phyloP scores from a whole-genome alignment of 2,797 vertebrate genomes.

The Poeciliopsis turneri region DNA sequence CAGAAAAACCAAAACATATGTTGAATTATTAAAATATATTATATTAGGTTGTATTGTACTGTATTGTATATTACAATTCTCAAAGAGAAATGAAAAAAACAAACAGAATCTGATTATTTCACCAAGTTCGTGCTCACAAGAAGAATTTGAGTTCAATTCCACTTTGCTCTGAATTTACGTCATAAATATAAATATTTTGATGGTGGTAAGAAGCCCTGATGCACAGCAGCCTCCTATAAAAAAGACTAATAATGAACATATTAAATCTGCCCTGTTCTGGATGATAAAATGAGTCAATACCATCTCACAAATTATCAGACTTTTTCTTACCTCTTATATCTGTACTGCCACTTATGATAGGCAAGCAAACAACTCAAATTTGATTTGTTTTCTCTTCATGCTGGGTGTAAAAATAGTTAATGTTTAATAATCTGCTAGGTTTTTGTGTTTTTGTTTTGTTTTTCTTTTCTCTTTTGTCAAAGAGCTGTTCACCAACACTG shows the following conservation, averaged over 20 bases:
- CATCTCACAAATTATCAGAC: background rate
- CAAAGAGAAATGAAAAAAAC: too few species aligned
- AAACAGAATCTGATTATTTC: too few species aligned
- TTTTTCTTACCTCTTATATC: background rate
- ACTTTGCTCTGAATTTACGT: background rate
- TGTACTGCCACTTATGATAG: background rate
- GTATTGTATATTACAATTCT: background rate
- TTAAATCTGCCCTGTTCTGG: background rate
- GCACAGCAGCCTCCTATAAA: too few species aligned
- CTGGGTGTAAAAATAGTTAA: background rate
- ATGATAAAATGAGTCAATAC: conserved; percentile 19
- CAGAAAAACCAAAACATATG: background rate
- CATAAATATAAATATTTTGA: background rate
- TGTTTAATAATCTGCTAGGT: background rate
- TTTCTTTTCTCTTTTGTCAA: background rate
- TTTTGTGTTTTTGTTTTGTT: background rate
- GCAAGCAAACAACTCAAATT: background rate
- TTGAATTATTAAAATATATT: background rate
- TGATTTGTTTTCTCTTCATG: background rate
- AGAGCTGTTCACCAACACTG: background rate
- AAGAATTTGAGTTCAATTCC: too few species aligned
- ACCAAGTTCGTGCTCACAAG: too few species aligned
- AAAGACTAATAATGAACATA: conserved; percentile 7
- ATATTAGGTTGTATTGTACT: background rate
- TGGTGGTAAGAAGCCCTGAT: too few species aligned